Conservation (phyloP, 53 echinoderm and acorn worm species). For the Temnopleurus reevesii region DNA sequence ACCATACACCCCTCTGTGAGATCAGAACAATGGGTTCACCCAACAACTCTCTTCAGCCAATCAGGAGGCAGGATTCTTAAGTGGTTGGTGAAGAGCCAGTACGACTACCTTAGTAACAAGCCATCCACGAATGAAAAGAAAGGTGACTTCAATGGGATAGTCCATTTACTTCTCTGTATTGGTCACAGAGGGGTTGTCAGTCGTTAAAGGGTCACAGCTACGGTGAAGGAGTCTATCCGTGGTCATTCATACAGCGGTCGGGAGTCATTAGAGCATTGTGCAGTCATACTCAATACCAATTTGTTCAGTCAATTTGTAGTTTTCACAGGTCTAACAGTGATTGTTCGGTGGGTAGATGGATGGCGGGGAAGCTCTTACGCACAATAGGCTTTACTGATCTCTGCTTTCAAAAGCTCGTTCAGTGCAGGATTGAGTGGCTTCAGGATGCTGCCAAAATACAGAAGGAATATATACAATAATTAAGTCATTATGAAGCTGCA, state of each 20-base stretch:
- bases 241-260: not conserved
- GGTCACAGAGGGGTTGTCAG: not conserved
- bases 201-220: not conserved
- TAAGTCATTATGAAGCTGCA: too few relatives aligned
- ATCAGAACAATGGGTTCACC: not conserved
- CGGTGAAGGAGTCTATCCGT: not conserved
- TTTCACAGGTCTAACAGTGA: not conserved
- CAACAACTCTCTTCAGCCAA: not conserved
- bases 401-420: too few relatives aligned
- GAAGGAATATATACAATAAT: too few relatives aligned
- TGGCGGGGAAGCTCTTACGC: too few relatives aligned
- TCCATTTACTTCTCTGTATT: not conserved
- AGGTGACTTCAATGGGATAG: not conserved
- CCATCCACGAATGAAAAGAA: not conserved
- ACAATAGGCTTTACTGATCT: too few relatives aligned
- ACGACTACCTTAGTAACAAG: conserved; percentile 14
- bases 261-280: not conserved
- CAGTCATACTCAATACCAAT: not conserved
- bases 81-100: not conserved
- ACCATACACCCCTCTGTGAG: not conserved
- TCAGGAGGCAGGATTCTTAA: not conserved
- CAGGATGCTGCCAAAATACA: too few relatives aligned
- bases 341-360: not conserved
- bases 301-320: not conserved
- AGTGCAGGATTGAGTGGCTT: too few relatives aligned